Base-by-base conservation (phyloP, 2,888 invertebrate species). In the Caprella mutica region DNA sequence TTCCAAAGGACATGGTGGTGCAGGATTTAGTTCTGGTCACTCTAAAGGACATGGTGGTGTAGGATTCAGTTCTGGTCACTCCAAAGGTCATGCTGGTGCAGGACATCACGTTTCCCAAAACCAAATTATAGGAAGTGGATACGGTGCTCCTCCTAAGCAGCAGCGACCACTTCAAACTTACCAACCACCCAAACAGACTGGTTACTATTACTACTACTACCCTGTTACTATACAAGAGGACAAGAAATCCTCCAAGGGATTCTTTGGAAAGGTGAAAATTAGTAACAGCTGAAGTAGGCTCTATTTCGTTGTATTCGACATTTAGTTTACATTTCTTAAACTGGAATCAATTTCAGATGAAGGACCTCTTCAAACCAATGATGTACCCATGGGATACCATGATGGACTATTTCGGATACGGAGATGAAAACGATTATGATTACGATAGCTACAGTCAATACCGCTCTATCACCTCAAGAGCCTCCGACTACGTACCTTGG, bases 171-270 rank as follows among this genome's bases (percentile, higher is more conserved):
- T n/a, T n/a, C n/a, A n/a, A n/a, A n/a, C 23, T 9, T 48, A 48
- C 38, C 43, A 38, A 14, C 55, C 55, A 19, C 35, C 46, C 23
- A 55, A 55, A 38, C 58, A 61, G 48, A 55, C 35, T 9, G 61
- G 61, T 1, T 58, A 46, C 51, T 61, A 61, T 43, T 61, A 61
- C 43, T 61, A 61, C 33, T 61, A 61, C 38, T 56, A 61, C 53
- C 61, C 61, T 3, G 52, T 58, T n/a, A 55, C 55, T 38, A 53
- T 40, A 2, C 54, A 44, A 12, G 53, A 43, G 3, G 46, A 26
- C 21, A 48, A 24, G 17, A 38, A 44, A 23, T 55, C 52, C 12
- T 23, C 23, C 14, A 55, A 55, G 26, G 55, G 55, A 44, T 55
- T 55, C 55, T 43, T 55, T 19, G 55, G 30, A 6, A 55, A 55